phyloP scores from a whole-genome alignment of 2,113 vertebrate genomes.

The Seriola rivoliana region DNA sequence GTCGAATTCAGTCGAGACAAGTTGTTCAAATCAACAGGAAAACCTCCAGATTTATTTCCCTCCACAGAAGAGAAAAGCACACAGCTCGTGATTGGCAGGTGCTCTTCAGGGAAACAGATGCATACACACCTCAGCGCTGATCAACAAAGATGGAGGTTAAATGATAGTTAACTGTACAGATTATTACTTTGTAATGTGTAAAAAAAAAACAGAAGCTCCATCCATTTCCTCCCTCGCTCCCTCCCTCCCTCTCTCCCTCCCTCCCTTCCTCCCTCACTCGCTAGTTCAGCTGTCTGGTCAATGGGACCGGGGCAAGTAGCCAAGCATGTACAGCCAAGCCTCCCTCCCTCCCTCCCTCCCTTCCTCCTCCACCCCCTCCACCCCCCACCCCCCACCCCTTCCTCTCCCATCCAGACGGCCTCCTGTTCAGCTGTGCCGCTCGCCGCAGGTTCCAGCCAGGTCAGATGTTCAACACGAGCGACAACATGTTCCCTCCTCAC shows the following conservation, averaged over 20 bases:
- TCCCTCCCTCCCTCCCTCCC: slow-evolving; percentile 11
- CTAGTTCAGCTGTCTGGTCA: slow-evolving; percentile 96
- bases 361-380: background rate
- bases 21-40: background rate
- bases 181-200: slow-evolving; percentile 47
- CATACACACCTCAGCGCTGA: background rate
- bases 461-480: slow-evolving; percentile 82
- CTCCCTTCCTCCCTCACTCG: slow-evolving; percentile 69
- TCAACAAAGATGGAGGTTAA: slow-evolving; percentile 21
- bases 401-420: slow-evolving; percentile 74
- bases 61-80: background rate
- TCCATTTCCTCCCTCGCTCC: slow-evolving; percentile 64
- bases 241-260: slow-evolving; percentile 66
- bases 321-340: slow-evolving; percentile 87
- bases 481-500: slow-evolving; percentile 80
- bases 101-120: background rate
- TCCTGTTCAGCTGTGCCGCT: slow-evolving; percentile 80
- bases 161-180: slow-evolving; percentile 8
- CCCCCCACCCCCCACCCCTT: background rate
- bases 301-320: slow-evolving; percentile 93
- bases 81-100: slow-evolving; percentile 3
- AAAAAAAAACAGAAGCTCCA: slow-evolving; percentile 40
- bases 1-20: too few relatives aligned
- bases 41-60: background rate
- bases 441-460: slow-evolving; percentile 80